These are phyloP conservation scores for Calidris pugnax DNA, from an alignment of 2,113 vertebrate species.

Conservation along the genomic window DNA sequence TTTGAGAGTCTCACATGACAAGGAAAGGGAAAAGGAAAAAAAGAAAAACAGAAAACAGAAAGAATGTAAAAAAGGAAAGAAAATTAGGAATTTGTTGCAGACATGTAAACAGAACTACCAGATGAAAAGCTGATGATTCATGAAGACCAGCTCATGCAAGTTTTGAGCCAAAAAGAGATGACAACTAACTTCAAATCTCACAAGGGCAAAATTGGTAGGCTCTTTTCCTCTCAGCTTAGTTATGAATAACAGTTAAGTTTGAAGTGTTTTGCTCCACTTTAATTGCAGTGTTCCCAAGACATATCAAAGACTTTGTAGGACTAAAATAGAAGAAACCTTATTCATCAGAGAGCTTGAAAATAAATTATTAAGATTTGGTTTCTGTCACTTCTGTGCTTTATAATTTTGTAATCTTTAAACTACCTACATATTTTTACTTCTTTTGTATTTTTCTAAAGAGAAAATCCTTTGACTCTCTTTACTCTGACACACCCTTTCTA, in stretches of 20 bases:
- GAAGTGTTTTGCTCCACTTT: neutral
- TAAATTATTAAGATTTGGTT: neutral
- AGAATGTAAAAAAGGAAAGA: neutral
- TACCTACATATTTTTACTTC: neutral
- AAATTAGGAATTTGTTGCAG: neutral
- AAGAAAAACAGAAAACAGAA: neutral
- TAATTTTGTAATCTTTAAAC: neutral
- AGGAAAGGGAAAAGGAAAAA: neutral
- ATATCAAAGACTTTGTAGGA: neutral
- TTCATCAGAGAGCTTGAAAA: neutral
- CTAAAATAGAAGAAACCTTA: neutral
- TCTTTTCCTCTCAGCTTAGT: neutral
- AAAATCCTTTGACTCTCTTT: neutral
- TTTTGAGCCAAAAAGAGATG: neutral
- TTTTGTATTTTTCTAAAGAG: neutral
- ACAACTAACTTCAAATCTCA: neutral
- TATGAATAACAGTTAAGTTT: neutral
- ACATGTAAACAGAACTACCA: neutral
- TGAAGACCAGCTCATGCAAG: neutral
- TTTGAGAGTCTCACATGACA: neutral
- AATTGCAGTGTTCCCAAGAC: neutral
- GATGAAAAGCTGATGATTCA: slow-evolving; percentile 18
- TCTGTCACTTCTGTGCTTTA: neutral
- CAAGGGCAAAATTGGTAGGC: neutral
- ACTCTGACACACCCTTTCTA: neutral